A percentile compares a stretch with the other conserved stretches of the same genome.
Conservation (phyloP, 1,140 invertebrate species). For the Drosophila nigromelanica region DNA sequence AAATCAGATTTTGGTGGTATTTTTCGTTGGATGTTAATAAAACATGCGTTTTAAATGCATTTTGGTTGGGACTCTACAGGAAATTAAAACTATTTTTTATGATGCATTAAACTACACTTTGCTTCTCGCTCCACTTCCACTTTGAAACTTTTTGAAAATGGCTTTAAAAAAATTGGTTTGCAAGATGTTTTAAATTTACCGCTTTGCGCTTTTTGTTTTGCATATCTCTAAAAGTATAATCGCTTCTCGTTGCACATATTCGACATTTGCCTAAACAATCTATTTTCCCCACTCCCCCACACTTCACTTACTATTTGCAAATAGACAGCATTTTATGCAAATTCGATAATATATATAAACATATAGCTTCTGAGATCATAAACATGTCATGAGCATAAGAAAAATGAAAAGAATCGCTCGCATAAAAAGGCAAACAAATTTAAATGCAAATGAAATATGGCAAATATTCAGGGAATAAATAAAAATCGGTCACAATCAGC, state of each 20-base stretch:
- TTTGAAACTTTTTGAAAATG: too few relatives aligned
- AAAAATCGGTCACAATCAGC: conserved; percentile 37
- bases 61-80: neutral
- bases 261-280: neutral
- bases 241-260: neutral
- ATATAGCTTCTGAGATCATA: conserved; percentile 26
- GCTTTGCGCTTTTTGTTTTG: neutral
- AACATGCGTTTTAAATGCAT: conserved; percentile 28
- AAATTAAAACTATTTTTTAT: neutral
- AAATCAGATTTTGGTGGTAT: conserved; percentile 25
- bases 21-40: conserved; percentile 10
- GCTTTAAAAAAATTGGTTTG: neutral
- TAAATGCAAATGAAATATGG: conserved; percentile 70
- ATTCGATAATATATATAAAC: conserved; percentile 22
- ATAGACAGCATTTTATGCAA: conserved; percentile 57
- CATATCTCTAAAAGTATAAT: neutral
- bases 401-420: conserved; percentile 5
- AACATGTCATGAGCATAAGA: conserved; percentile 31
- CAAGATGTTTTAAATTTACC: neutral
- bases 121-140: too few relatives aligned
- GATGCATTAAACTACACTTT: neutral
- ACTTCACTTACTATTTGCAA: conserved; percentile 33
- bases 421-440: conserved; percentile 47
- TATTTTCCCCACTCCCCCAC: neutral
- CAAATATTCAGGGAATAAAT: conserved; percentile 45